phyloP scores from a whole-genome alignment of 2,113 vertebrate genomes.

The Barnardius zonarius region DNA sequence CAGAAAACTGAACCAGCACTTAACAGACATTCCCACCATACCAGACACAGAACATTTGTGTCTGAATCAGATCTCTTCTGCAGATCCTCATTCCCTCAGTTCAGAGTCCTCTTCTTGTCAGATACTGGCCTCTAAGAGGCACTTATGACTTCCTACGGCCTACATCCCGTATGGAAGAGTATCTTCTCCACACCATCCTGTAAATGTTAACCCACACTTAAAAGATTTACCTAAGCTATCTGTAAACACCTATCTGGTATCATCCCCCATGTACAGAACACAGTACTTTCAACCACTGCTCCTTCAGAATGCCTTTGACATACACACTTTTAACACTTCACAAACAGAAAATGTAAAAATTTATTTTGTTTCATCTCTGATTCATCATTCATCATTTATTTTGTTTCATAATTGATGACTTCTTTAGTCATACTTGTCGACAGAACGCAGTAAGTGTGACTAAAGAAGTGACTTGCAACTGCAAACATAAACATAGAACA shows the following conservation, averaged over 20 bases:
- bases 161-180: neutral
- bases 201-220: neutral
- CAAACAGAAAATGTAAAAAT: neutral
- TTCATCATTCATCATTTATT: neutral
- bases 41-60: neutral
- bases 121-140: neutral
- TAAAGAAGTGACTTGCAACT: neutral
- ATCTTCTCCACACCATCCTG: neutral
- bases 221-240: neutral
- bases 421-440: neutral
- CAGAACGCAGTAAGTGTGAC: neutral
- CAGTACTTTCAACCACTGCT: neutral
- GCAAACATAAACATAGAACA: neutral
- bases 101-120: neutral
- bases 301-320: neutral
- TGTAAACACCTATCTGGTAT: neutral
- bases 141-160: neutral
- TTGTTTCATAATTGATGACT: neutral
- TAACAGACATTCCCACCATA: neutral
- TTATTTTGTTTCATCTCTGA: neutral
- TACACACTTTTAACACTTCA: fast-evolving
- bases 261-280: neutral
- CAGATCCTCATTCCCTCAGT: neutral
- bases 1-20: neutral
- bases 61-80: neutral